phyloP scores from a whole-genome alignment of 2,888 invertebrate species.

The Leptopilina myrica region DNA sequence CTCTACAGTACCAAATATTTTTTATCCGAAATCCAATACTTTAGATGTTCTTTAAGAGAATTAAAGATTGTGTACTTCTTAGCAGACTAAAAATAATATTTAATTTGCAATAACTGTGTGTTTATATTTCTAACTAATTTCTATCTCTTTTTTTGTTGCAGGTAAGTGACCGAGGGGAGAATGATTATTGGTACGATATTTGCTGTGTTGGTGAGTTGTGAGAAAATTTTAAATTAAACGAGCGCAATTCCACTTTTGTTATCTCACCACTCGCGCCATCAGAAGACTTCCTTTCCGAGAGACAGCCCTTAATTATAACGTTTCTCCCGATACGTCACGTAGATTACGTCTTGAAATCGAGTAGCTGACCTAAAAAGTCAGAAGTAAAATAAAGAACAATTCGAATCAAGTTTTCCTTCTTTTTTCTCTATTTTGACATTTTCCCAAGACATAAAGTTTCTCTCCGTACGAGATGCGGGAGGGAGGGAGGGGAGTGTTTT shows the following conservation, averaged over 20 bases:
- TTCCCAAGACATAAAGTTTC: slow-evolving; percentile 19
- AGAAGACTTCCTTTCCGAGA: slow-evolving; percentile 42
- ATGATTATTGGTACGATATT: too few relatives aligned
- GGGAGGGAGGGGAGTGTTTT: slow-evolving; percentile 41
- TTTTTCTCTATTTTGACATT: slow-evolving; percentile 10
- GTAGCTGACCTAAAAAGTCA: slow-evolving; percentile 11
- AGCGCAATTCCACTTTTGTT: slow-evolving; percentile 48
- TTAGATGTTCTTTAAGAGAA: too few relatives aligned
- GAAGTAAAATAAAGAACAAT: slow-evolving; percentile 22
- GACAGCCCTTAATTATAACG: slow-evolving; percentile 42
- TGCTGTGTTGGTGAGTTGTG: slow-evolving; percentile 43
- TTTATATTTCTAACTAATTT: too few relatives aligned
- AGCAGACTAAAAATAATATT: too few relatives aligned
- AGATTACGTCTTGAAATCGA: slow-evolving; percentile 50
- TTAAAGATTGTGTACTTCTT: too few relatives aligned
- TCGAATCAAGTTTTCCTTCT: not conserved
- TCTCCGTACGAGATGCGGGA: slow-evolving; percentile 43
- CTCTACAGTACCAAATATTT: too few relatives aligned
- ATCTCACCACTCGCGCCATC: slow-evolving; percentile 40
- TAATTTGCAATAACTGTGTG: too few relatives aligned
- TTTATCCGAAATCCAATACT: too few relatives aligned
- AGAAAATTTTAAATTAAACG: slow-evolving; percentile 64
- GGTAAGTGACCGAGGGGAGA: too few relatives aligned
- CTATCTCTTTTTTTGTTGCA: too few relatives aligned
- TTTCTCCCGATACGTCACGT: slow-evolving; percentile 48